These are phyloP conservation scores for Eremophila alpestris DNA, from an alignment of 2,797 vertebrate species.

Conservation along the genomic window DNA sequence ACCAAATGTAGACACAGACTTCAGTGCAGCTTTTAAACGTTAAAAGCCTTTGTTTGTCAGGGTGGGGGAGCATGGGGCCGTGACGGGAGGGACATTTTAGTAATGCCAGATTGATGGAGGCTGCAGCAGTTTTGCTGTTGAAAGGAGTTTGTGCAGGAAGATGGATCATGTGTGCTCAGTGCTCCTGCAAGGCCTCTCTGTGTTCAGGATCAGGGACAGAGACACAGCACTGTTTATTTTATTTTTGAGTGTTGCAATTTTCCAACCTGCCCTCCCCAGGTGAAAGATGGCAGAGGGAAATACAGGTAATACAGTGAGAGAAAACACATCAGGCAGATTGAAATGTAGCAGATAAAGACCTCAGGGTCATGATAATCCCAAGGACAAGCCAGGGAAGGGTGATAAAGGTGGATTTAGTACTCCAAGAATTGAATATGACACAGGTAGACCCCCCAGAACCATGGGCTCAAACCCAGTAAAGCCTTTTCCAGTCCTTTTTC, in stretches of 20 bases:
- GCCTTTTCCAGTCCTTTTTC: background rate
- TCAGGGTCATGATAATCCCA: background rate
- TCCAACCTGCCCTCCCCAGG: background rate
- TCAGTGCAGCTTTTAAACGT: background rate
- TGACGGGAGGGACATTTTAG: background rate
- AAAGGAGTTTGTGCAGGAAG: background rate
- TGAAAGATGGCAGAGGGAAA: background rate
- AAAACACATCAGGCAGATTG: background rate
- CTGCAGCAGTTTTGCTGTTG: background rate
- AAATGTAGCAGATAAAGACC: background rate
- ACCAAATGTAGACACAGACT: background rate
- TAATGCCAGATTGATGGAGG: background rate
- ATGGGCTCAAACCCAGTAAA: background rate
- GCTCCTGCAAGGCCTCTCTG: background rate
- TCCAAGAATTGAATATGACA: background rate
- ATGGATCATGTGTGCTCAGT: background rate
- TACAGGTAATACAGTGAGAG: background rate
- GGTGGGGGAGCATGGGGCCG: accelerated
- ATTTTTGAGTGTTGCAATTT: background rate
- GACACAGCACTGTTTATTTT: too few species aligned
- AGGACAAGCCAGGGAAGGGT: background rate
- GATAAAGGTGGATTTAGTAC: background rate
- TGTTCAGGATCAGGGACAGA: background rate
- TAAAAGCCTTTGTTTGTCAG: background rate
- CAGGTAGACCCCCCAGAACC: background rate